These are phyloP conservation scores for Loxodonta africana DNA, from an alignment of 2,113 vertebrate genomes.

Conservation along the genomic window DNA sequence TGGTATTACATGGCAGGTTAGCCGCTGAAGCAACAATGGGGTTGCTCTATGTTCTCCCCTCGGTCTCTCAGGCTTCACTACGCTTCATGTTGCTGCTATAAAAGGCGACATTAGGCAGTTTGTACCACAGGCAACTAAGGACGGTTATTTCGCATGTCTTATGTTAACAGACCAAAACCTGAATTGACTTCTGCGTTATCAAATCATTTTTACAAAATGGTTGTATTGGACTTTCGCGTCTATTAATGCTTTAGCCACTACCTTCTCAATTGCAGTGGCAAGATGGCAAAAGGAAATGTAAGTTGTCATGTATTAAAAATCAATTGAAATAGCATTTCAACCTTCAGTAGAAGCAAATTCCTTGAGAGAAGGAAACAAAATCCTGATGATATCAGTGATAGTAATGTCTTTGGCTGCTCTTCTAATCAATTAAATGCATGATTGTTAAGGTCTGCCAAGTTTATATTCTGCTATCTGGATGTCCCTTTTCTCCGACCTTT, in stretches of 20 bases:
- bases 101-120: neutral
- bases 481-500: slow-evolving; percentile 58
- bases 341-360: slow-evolving; percentile 62
- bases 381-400: slow-evolving; percentile 39
- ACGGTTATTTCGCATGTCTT: slow-evolving; percentile 35
- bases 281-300: slow-evolving; percentile 71
- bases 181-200: slow-evolving; percentile 68
- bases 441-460: slow-evolving; percentile 58
- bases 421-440: slow-evolving; percentile 73
- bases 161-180: slow-evolving; percentile 43
- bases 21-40: neutral
- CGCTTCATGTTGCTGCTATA: neutral
- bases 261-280: slow-evolving; percentile 40
- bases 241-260: slow-evolving; percentile 34
- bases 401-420: slow-evolving; percentile 31
- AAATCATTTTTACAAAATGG: slow-evolving; percentile 71
- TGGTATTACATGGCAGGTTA: neutral
- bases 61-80: neutral
- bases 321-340: slow-evolving; percentile 82
- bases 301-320: slow-evolving; percentile 82
- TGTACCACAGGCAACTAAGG: neutral
- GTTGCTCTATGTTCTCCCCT: neutral
- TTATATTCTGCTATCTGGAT: slow-evolving; percentile 65
- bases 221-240: slow-evolving; percentile 27
- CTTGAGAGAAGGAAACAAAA: slow-evolving; percentile 67